Evolutionary conservation across 2,888 invertebrate species (phyloP), one percentile per base, ranked within the genome.

Genomic region (Platynereis dumerilii): DNA sequence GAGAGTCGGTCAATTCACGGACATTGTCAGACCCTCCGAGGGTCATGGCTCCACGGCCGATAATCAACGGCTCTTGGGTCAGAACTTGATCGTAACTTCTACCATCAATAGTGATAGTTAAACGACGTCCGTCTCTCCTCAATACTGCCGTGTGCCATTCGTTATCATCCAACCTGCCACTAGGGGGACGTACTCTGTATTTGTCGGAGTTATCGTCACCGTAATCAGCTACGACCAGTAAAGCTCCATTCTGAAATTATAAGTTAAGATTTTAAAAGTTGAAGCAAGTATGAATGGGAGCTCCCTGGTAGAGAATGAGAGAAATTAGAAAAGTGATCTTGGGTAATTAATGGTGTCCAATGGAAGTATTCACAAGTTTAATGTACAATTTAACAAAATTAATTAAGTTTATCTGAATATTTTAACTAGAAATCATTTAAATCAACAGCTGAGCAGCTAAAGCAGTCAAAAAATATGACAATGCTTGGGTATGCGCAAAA

Each of bases 11-110:
- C 26, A 73, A 60, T 0, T 61, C 54, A 3, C 60, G 44, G 1
- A 76, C 68, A 45, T 77, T 64, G 2, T 67, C 65, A 15, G 74
- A 72, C 5, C 81, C 81, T 0, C 79, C 80, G 2, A 81, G 69
- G 59, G 73, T 76, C 0, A 80, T 72, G n/a, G 71, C 68, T 2
- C 76, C 77, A 2, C 63, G 65, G 10, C 65, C 64, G 28, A 80
- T 64, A 60, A 80, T 71, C 66, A 75, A 73, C 1, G 77, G 55
- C 39, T 74, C 71, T 26, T 65, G 55, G 29, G 44, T 22, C 52
- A 52, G 0, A 68, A 52, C 3, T n/a, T 61, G n/a, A 71, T 62
- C 54, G 66, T 72, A 34, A 48, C 71, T 68, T 56, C 66, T 39
- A 15, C 76, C 76, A 60, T 81, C 79, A 24, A 81, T 73, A 52